A percentile compares a stretch with the other conserved stretches of the same genome.
Evolutionary conservation across 1,140 invertebrate genomes (phyloP).

Genomic region (Micrasema minimum): DNA sequence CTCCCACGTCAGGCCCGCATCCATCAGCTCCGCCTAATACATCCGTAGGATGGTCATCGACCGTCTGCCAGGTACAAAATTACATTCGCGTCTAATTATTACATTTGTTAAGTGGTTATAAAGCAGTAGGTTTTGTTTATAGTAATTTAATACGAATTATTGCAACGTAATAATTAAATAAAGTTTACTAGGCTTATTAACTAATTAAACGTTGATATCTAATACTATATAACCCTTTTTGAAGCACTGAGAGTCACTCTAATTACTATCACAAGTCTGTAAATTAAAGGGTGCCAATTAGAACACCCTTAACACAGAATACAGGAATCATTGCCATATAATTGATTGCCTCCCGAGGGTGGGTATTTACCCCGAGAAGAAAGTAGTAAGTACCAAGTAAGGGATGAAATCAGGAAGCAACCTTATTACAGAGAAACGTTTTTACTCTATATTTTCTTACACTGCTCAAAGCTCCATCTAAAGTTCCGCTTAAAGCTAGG

Average conservation of each 20-base stretch:
- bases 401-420: constrained; percentile 34
- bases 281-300: constrained; percentile 27
- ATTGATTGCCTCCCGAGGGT: constrained; percentile 33
- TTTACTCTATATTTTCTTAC: constrained; percentile 12
- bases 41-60: no score
- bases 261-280: constrained; percentile 10
- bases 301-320: constrained; percentile 30
- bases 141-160: no score
- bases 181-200: no score
- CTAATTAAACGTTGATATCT: no score
- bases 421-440: constrained; percentile 23
- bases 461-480: not conserved
- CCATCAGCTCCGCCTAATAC: no score
- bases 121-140: no score
- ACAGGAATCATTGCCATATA: constrained; percentile 34
- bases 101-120: no score
- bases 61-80: no score
- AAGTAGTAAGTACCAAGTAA: constrained; percentile 6
- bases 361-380: not conserved
- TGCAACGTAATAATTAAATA: no score
- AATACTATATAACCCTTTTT: no score
- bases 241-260: not conserved
- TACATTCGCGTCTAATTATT: no score
- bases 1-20: no score
- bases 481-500: constrained; percentile 11